Conservation (phyloP, 1,140 invertebrate genomes). For the Pararge aegeria region DNA sequence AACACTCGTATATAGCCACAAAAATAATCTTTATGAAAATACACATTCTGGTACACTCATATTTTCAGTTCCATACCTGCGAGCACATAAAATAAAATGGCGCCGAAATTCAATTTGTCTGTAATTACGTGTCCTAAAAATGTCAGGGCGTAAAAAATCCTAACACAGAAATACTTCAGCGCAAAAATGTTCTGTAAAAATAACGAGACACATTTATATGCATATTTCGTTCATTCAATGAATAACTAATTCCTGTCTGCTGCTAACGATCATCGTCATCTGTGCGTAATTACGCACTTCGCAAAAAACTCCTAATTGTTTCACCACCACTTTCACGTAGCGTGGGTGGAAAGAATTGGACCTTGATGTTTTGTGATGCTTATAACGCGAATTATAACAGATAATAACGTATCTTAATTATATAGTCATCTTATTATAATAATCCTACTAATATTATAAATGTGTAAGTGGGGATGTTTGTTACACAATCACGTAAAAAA, state of each 20-base stretch:
- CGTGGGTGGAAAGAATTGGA: conserved; percentile 13
- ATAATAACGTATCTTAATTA: background rate
- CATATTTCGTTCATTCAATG: conserved; percentile 27
- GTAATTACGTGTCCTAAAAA: background rate
- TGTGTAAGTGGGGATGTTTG: no score
- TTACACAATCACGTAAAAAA: no score
- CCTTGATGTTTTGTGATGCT: conserved; percentile 9
- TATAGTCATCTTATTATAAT: no score
- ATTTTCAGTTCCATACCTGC: background rate
- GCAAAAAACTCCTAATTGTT: conserved; percentile 62
- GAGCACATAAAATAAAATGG: background rate
- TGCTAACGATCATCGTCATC: conserved; percentile 58
- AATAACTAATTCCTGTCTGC: conserved; percentile 24
- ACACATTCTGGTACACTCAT: no score
- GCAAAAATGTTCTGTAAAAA: conserved; percentile 7
- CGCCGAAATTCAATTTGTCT: background rate
- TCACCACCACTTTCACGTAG: conserved; percentile 40
- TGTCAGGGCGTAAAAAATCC: background rate
- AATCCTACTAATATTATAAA: no score
- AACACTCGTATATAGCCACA: no score
- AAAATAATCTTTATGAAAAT: no score
- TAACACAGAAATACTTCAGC: conserved; percentile 1
- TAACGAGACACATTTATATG: conserved; percentile 20
- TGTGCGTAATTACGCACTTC: conserved; percentile 53
- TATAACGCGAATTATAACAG: background rate